Evolutionary conservation across 2,113 vertebrate species (phyloP).

Genomic region (Todiramphus saurophagus): DNA sequence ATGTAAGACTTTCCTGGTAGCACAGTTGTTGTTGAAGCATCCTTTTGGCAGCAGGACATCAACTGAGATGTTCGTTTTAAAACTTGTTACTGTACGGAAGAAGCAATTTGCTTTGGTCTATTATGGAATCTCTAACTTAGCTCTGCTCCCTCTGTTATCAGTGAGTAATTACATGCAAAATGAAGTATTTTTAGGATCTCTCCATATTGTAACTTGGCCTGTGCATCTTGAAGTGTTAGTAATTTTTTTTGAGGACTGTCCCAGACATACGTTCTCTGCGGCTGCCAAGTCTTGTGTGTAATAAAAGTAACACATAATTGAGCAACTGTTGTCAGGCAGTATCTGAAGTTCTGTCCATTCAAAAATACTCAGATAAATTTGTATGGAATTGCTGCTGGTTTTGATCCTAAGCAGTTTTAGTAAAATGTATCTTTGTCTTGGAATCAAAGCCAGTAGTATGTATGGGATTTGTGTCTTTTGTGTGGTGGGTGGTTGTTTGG

Average conservation of each 20-base stretch:
- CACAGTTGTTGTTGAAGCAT: constrained; percentile 16
- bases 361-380: constrained; percentile 14
- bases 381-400: background rate
- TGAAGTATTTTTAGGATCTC: constrained; percentile 48
- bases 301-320: constrained; percentile 60
- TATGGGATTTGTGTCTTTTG: background rate
- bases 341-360: constrained; percentile 47
- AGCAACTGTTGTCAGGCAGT: constrained; percentile 60
- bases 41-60: constrained; percentile 32
- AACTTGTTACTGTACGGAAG: background rate
- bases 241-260: constrained; percentile 39
- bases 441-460: background rate
- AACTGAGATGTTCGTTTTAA: background rate
- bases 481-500: too few species aligned
- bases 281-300: constrained; percentile 48
- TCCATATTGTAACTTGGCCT: constrained; percentile 60
- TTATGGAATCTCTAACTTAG: background rate
- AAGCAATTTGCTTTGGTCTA: background rate
- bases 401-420: background rate
- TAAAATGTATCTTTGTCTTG: background rate
- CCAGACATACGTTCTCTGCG: constrained; percentile 41
- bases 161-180: constrained; percentile 44
- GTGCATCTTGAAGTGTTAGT: constrained; percentile 39
- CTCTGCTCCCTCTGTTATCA: constrained; percentile 8
- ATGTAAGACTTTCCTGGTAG: constrained; percentile 26